phyloP scores from a whole-genome alignment of 2,888 invertebrate genomes.

The Sinhomidia bicolor region DNA sequence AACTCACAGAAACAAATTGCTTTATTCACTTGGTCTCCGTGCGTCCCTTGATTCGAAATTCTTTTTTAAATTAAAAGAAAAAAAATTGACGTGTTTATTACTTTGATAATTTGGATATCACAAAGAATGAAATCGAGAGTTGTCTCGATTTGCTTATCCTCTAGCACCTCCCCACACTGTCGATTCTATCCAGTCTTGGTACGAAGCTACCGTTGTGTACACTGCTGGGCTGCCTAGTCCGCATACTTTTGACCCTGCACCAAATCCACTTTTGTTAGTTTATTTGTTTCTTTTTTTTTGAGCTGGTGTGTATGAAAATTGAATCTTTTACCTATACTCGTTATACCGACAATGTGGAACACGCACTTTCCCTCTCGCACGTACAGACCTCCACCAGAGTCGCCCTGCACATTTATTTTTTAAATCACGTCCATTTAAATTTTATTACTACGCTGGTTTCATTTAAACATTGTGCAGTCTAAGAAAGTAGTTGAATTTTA shows the following conservation, averaged over 20 bases:
- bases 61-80: too few relatives aligned
- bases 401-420: conserved; percentile 48
- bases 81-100: too few relatives aligned
- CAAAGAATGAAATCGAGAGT: too few relatives aligned
- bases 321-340: conserved; percentile 47
- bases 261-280: background rate
- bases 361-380: conserved; percentile 68
- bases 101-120: too few relatives aligned
- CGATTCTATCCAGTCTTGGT: conserved; percentile 76
- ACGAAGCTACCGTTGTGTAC: conserved; percentile 76
- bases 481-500: background rate
- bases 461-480: background rate
- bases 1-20: too few relatives aligned
- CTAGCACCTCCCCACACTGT: conserved; percentile 72
- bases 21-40: too few relatives aligned
- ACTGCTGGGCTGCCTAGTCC: conserved; percentile 76
- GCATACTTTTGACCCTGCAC: conserved; percentile 71
- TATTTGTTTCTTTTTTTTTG: background rate
- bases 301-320: background rate
- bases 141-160: too few relatives aligned
- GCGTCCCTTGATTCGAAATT: too few relatives aligned
- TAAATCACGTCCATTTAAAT: background rate
- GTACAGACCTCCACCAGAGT: conserved; percentile 64
- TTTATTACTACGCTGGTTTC: background rate
- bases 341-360: conserved; percentile 75